Percentiles rank a stretch among this genome's conserved stretches.
These are phyloP conservation scores for Muschampia plurimacula DNA, from an alignment of 2,888 invertebrate genomes.

Conservation along the genomic window DNA sequence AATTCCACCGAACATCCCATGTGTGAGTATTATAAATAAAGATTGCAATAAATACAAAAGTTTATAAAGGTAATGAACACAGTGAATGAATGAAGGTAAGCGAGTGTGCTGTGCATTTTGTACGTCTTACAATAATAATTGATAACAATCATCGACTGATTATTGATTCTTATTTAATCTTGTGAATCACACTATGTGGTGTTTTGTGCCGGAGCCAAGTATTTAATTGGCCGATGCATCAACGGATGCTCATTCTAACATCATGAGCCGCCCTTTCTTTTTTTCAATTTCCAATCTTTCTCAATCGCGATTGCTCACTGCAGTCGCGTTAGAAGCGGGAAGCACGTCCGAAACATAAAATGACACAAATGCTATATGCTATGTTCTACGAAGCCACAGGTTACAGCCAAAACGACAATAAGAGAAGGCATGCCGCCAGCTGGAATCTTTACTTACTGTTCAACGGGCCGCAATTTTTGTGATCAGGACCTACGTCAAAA, in stretches of 20 bases:
- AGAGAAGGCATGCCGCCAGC: slow-evolving; percentile 74
- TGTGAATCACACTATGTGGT: slow-evolving; percentile 62
- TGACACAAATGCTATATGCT: slow-evolving; percentile 54
- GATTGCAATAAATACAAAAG: slow-evolving; percentile 39
- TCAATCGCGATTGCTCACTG: slow-evolving; percentile 49
- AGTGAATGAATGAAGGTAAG: slow-evolving; percentile 44
- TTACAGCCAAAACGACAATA: slow-evolving; percentile 75
- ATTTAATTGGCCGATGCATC: slow-evolving; percentile 64
- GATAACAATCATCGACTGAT: slow-evolving; percentile 33
- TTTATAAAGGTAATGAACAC: slow-evolving; percentile 43
- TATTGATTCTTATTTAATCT: slow-evolving; percentile 47
- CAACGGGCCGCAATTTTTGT: slow-evolving; percentile 84
- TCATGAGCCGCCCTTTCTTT: slow-evolving; percentile 49
- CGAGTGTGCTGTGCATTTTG: slow-evolving; percentile 43
- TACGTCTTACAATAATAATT: slow-evolving; percentile 43
- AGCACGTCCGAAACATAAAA: slow-evolving; percentile 56
- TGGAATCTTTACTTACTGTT: slow-evolving; percentile 83
- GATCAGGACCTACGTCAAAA: slow-evolving; percentile 86
- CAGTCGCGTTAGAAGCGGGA: slow-evolving; percentile 63
- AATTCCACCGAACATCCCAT: slow-evolving; percentile 43
- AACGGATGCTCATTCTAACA: slow-evolving; percentile 57
- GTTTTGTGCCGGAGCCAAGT: slow-evolving; percentile 65
- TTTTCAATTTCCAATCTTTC: slow-evolving; percentile 49
- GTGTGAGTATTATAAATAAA: slow-evolving; percentile 37
- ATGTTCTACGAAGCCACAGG: slow-evolving; percentile 73